Base-by-base conservation (phyloP, 2,797 vertebrate species). In the Poeciliopsis turneri region DNA sequence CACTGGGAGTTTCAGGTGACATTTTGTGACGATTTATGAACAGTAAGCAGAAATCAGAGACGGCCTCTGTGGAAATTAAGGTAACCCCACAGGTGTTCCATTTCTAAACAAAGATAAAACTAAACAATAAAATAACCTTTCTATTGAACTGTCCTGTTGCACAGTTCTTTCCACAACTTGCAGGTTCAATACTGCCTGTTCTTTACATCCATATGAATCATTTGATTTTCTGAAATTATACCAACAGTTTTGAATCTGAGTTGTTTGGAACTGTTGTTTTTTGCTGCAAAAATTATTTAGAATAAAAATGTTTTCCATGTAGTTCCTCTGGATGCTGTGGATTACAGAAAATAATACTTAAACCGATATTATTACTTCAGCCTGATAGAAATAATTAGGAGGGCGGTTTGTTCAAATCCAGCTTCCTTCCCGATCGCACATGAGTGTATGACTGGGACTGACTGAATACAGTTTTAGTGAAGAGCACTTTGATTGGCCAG, bases 21-120 rank as follows among this genome's bases (percentile, higher is more conserved):
- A 28, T 66, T 25, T 57, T 77, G 20, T 36, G 8, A 16, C 18
- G 5, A 49, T 25, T 70, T n/a, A 43, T 5, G 39, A 68, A 68
- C 16, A 43, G 36, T 78, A 68, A 59, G 78, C 72, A 61, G 18
- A 61, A 43, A 13, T 11, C 55, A 59, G 8, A 6, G 28, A 30
- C 10, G 43, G 39, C 43, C 41, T 11, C 70, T 53, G 25, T 2
- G 45, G 10, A 18, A 15, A 25, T 45, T 41, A 41, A 30, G 15
- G n/a, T 66, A 4, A 72, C 7, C 16, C 30, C 18, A 8, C 8
- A 28, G 23, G 2, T 57, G 13, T 15, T 6, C 1, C 16, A n/a
- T 71, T 79, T 79, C 28, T 53, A 71, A 69, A 83, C 36, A 76
- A 53, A 13, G 68, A 28, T 9, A 16, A 69, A 72, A 4, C 15